Evolutionary conservation across 92 coral and sea anemone species (phyloP).

Genomic region (Blastomussa wellsi): DNA sequence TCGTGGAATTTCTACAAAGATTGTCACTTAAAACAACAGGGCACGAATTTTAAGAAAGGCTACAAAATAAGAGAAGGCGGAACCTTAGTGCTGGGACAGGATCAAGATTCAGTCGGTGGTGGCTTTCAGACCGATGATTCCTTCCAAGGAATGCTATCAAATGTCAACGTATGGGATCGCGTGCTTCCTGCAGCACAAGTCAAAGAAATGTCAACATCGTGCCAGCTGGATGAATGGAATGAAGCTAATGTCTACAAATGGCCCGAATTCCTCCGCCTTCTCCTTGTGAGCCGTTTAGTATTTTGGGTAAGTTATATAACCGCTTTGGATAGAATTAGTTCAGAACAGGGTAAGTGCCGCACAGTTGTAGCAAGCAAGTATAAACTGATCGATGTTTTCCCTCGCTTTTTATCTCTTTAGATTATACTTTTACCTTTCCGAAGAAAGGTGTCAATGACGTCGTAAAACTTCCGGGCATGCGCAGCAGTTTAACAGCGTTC

Average conservation of each 20-base stretch:
- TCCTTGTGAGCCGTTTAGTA: background rate
- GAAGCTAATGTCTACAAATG: background rate
- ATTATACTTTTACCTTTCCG: background rate
- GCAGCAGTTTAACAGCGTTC: background rate
- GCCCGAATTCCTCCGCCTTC: background rate
- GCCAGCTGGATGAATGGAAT: background rate
- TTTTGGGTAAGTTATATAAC: background rate
- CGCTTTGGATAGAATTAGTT: background rate
- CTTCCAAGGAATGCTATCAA: background rate
- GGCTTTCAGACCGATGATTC: background rate
- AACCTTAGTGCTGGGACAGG: background rate
- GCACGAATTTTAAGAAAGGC: background rate
- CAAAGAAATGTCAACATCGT: background rate
- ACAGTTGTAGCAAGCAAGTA: too few relatives aligned
- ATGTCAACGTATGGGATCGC: background rate
- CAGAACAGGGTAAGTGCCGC: too few relatives aligned
- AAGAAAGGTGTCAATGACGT: background rate
- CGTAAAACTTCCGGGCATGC: background rate
- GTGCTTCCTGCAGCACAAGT: background rate
- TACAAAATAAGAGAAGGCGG: background rate
- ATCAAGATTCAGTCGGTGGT: background rate
- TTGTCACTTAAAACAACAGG: background rate
- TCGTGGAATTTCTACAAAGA: background rate
- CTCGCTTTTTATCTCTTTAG: too few relatives aligned
- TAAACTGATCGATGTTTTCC: too few relatives aligned